Percentiles rank a stretch among this genome's conserved stretches.
Conservation (phyloP, 23 tunicate genomes). For the Oikopleura vanhoeffeni region DNA sequence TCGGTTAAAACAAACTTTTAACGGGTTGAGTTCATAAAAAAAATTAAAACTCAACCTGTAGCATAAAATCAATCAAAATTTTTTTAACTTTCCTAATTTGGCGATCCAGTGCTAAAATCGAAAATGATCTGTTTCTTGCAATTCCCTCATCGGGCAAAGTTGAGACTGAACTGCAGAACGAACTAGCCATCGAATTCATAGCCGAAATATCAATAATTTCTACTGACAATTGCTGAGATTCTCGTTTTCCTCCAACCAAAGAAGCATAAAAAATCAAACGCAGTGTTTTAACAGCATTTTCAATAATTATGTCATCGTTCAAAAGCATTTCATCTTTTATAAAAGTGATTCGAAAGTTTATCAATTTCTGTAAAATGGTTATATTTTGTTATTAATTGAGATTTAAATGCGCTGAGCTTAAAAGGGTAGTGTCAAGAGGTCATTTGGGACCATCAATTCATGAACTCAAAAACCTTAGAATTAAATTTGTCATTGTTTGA, state of each 20-base stretch:
- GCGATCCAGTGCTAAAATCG: background rate
- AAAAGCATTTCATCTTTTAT: background rate
- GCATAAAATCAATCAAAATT: no score
- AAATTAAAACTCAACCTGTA: no score
- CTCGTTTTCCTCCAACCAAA: background rate
- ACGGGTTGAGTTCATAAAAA: no score
- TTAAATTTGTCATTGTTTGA: no score
- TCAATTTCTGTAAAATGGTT: background rate
- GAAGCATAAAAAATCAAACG: background rate
- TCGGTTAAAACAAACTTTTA: no score
- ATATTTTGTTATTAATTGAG: no score
- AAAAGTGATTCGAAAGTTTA: background rate
- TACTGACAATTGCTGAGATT: background rate
- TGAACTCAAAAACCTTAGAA: no score
- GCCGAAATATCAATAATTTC: background rate
- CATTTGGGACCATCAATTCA: no score
- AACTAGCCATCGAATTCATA: background rate
- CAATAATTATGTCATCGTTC: background rate
- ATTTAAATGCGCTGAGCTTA: no score
- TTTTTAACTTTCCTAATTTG: background rate
- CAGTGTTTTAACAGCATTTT: background rate
- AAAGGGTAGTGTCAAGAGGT: no score
- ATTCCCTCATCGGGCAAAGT: background rate
- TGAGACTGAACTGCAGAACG: background rate
- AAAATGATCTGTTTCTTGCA: background rate